These are phyloP conservation scores for Crotophaga sulcirostris DNA, from an alignment of 2,113 vertebrate genomes.

Conservation along the genomic window DNA sequence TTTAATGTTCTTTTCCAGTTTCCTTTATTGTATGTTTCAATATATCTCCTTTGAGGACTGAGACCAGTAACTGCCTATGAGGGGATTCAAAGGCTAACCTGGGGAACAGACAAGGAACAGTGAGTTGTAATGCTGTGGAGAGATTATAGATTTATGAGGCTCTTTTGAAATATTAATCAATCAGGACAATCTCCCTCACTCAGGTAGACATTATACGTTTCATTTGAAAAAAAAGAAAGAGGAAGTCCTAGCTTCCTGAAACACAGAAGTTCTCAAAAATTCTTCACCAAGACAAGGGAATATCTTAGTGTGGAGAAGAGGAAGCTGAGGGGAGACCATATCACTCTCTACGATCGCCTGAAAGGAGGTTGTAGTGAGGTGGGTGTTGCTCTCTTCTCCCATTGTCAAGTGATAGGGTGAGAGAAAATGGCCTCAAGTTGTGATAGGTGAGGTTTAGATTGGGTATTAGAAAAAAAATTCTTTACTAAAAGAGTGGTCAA, in stretches of 20 bases:
- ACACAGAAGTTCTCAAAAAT: not conserved
- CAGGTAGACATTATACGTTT: not conserved
- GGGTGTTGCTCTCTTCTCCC: no score
- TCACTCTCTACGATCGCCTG: no score
- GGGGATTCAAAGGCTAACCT: not conserved
- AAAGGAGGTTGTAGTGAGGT: no score
- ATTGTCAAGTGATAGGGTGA: no score
- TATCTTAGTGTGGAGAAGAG: no score
- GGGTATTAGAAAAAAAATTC: no score
- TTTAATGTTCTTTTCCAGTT: not conserved
- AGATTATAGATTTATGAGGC: constrained; percentile 21
- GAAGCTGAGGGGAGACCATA: no score
- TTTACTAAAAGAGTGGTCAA: no score
- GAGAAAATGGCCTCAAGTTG: no score
- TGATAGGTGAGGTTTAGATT: no score
- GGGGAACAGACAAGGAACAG: not conserved
- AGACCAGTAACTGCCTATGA: not conserved
- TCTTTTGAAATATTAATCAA: constrained; percentile 15
- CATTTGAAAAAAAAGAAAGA: not conserved
- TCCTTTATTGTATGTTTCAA: not conserved
- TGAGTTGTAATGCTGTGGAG: not conserved
- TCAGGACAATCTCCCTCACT: not conserved
- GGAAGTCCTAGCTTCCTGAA: not conserved
- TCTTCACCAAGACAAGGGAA: not conserved
- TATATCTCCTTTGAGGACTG: not conserved